Percentiles rank a stretch among this genome's conserved stretches.
phyloP scores from a whole-genome alignment of 2,888 invertebrate genomes.

The Melinopterus prodromus region DNA sequence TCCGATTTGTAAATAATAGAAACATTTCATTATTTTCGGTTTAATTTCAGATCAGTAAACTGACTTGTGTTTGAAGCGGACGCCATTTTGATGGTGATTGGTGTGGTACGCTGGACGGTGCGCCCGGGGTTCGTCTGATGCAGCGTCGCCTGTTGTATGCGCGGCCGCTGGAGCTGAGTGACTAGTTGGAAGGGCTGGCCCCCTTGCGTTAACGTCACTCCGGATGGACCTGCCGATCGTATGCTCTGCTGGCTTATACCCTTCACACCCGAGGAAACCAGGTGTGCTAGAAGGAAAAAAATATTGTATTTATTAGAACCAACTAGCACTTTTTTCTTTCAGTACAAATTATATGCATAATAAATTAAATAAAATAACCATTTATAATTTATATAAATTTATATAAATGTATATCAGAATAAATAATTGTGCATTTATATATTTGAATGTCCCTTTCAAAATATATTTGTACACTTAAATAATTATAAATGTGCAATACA shows the following conservation, averaged over 20 bases:
- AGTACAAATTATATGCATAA: too few relatives aligned
- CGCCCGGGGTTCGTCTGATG: conserved; percentile 51
- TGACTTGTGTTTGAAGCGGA: conserved; percentile 57
- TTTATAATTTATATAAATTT: too few relatives aligned
- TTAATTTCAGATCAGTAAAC: conserved; percentile 57
- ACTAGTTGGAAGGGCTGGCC: conserved; percentile 57
- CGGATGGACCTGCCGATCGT: conserved; percentile 52
- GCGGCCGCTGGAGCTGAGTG: conserved; percentile 56
- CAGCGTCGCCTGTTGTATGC: conserved; percentile 51
- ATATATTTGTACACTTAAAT: too few relatives aligned
- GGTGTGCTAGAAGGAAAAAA: conserved; percentile 62
- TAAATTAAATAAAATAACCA: too few relatives aligned
- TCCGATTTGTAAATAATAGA: conserved; percentile 30
- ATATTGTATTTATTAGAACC: conserved; percentile 9
- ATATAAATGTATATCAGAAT: too few relatives aligned
- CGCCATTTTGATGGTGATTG: conserved; percentile 59
- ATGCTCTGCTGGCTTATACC: conserved; percentile 58
- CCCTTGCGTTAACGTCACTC: conserved; percentile 53
- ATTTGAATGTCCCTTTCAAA: too few relatives aligned
- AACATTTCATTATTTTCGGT: conserved; percentile 48
- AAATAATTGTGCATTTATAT: too few relatives aligned
- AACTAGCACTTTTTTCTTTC: neutral
- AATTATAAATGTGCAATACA: too few relatives aligned
- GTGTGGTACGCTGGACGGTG: conserved; percentile 55
- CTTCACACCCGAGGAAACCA: conserved; percentile 73